Evolutionary conservation across 2,797 vertebrate genomes (phyloP), one percentile per base, ranked within the genome.

Genomic region (Phataginus tricuspis): DNA sequence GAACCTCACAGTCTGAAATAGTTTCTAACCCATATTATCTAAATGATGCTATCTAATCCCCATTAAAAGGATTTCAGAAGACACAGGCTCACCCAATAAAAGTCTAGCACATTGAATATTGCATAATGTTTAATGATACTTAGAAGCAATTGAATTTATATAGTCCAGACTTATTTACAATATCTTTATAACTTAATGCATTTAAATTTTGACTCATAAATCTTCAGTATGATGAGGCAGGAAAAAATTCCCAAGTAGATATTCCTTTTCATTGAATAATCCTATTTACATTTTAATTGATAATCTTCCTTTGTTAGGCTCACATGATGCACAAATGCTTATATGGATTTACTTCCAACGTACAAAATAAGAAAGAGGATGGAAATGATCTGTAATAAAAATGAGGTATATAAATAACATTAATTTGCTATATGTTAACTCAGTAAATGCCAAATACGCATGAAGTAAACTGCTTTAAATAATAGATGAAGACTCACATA

Each of bases 361-460:
- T 87, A 95, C 57, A 95, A 97, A 97, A 96, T 75, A 97, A 97
- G 88, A 95, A 97, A 96, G 83, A 95, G 79, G 91, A 80, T 91
- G 79, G 53, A 96, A 98, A 92, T 96, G 31, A 96, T 97, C 92
- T 96, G 79, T 95, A 97, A 97, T 93, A 96, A 97, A 97, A 96
- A 95, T 78, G 66, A 97, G 16, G 92, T 91, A 87, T 80, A 90
- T 71, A 95, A 94, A 93, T 79, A 86, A 80, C 77, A 88, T 96
- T 94, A 94, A 91, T 66, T 90, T 53, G 55, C 27, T 94, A 94
- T 96, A 75, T 89, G 21, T 49, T 66, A 86, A 94, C 12, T 85
- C 42, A 89, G 51, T 64, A 84, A 92, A 86, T 95, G 51, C 69
- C 88, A 86, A 89, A 21, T 95, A 84, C 66, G 39, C 42, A 88